A percentile compares a stretch with the other conserved stretches of the same genome.
These are phyloP conservation scores for Bursaphelenchus okinawaensis DNA, from an alignment of 2,888 invertebrate genomes.

Conservation along the genomic window DNA sequence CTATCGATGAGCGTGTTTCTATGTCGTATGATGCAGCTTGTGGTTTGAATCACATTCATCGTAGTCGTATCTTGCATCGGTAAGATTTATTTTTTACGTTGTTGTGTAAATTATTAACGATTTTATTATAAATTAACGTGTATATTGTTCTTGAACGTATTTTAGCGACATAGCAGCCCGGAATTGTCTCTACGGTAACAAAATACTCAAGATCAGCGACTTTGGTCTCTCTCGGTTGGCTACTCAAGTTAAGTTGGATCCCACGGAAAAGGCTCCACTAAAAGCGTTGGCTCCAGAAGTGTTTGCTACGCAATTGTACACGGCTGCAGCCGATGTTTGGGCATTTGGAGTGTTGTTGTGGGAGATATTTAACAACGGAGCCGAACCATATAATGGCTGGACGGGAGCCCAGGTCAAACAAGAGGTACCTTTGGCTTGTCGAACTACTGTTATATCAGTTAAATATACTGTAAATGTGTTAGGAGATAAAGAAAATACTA, in stretches of 20 bases:
- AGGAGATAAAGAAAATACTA: no score
- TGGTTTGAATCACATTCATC: slow-evolving; percentile 24
- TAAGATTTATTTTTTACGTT: no score
- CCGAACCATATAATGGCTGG: slow-evolving; percentile 27
- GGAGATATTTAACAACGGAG: slow-evolving; percentile 23
- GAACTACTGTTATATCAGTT: background rate
- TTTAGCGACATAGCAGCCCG: slow-evolving; percentile 24
- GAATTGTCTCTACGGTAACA: slow-evolving; percentile 16
- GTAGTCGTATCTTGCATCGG: slow-evolving; percentile 18
- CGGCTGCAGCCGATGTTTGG: slow-evolving; percentile 21
- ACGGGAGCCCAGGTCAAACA: slow-evolving; percentile 17
- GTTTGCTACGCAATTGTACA: slow-evolving; percentile 19
- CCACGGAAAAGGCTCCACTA: slow-evolving; percentile 20
- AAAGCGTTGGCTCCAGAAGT: slow-evolving; percentile 29
- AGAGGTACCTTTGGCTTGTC: no score
- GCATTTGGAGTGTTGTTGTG: slow-evolving; percentile 20
- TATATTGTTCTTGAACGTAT: no score
- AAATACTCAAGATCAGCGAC: slow-evolving; percentile 20
- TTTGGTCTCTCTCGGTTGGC: slow-evolving; percentile 18
- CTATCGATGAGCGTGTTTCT: slow-evolving; percentile 13
- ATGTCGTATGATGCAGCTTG: slow-evolving; percentile 21
- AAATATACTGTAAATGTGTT: no score
- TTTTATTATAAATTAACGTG: no score
- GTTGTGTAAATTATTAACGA: no score
- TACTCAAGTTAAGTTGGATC: slow-evolving; percentile 3